A percentile compares a stretch with the other conserved stretches of the same genome.
These are phyloP conservation scores for Eupsittula cactorum DNA, from an alignment of 2,113 vertebrate genomes.

Conservation along the genomic window DNA sequence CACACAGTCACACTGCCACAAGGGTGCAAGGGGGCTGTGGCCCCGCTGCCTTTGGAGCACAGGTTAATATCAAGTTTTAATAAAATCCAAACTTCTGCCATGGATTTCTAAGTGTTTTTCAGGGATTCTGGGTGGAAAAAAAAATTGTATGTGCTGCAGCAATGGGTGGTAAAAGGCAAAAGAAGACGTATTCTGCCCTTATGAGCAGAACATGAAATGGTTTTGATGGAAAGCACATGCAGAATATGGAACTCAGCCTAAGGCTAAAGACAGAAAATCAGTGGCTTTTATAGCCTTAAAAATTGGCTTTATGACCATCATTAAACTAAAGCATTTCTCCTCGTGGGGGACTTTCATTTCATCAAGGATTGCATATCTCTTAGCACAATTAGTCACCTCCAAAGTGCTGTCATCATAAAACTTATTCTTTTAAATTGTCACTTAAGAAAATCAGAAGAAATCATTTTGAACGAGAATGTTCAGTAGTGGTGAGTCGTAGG, in stretches of 20 bases:
- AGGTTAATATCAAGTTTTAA: neutral
- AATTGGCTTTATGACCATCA: conserved; percentile 17
- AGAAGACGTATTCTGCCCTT: neutral
- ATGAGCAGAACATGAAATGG: neutral
- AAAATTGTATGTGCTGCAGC: neutral
- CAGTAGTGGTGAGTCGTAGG: accelerated
- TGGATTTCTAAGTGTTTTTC: neutral
- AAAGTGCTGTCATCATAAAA: neutral
- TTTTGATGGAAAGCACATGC: neutral
- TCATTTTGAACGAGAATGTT: neutral
- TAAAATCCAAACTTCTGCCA: neutral
- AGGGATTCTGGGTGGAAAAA: neutral
- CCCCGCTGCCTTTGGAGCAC: neutral
- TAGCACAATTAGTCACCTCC: conserved; percentile 1
- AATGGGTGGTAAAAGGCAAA: neutral
- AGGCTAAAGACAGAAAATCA: neutral
- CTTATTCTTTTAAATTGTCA: neutral
- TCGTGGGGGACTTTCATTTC: neutral
- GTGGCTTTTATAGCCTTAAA: conserved; percentile 41
- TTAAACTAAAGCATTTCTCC: conserved; percentile 33
- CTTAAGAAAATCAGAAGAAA: neutral
- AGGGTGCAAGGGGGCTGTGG: neutral
- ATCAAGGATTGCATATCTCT: neutral
- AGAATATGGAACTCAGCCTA: neutral
- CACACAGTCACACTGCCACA: accelerated